These are phyloP conservation scores for Notothenia coriiceps DNA, from an alignment of 2,113 vertebrate genomes.

Conservation along the genomic window DNA sequence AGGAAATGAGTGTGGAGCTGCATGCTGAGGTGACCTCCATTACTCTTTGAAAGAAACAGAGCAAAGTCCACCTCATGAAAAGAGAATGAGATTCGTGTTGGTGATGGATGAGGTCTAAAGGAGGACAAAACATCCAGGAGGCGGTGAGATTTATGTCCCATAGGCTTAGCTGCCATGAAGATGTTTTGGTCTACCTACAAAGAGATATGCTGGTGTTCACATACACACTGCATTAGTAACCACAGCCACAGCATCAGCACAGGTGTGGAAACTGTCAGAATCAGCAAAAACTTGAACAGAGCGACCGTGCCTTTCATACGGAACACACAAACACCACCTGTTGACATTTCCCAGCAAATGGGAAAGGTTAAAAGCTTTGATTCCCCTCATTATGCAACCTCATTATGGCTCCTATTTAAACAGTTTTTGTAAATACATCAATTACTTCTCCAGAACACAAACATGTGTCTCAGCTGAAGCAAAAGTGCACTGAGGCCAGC, in stretches of 20 bases:
- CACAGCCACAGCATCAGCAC: constrained; percentile 42
- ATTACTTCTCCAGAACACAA: constrained; percentile 25
- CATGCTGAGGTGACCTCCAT: constrained; percentile 66
- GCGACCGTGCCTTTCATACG: constrained; percentile 25
- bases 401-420: constrained; percentile 58
- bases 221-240: constrained; percentile 28
- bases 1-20: constrained; percentile 52
- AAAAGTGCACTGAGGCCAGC: not conserved
- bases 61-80: constrained; percentile 60
- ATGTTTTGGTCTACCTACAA: not conserved
- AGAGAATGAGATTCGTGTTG: constrained; percentile 49
- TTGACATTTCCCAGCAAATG: constrained; percentile 39
- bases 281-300: constrained; percentile 58
- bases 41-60: constrained; percentile 57
- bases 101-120: constrained; percentile 51
- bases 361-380: constrained; percentile 58
- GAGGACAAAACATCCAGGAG: constrained; percentile 40
- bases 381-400: constrained; percentile 27
- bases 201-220: not conserved
- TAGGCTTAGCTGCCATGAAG: constrained; percentile 11
- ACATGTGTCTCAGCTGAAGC: not conserved
- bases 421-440: constrained; percentile 49
- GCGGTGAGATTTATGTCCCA: constrained; percentile 21
- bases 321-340: constrained; percentile 59
- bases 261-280: constrained; percentile 61